Percentiles rank a stretch among this genome's conserved stretches.
Evolutionary conservation across 2,888 invertebrate species (phyloP).

Genomic region (Sinotaia quadrata): DNA sequence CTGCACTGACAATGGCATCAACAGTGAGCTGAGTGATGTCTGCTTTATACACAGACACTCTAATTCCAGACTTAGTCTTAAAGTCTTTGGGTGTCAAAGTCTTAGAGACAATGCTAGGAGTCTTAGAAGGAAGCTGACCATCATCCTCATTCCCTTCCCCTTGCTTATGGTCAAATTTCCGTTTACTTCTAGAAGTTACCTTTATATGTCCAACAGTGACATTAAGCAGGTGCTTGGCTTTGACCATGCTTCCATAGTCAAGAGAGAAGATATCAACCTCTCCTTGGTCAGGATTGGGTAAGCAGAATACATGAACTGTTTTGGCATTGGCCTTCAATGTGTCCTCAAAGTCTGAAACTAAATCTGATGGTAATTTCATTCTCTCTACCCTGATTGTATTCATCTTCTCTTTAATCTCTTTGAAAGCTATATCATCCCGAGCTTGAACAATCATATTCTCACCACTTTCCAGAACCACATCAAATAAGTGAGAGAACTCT

Average conservation of each 20-base stretch:
- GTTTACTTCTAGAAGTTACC: slow-evolving; percentile 9
- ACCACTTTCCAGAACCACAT: too few species aligned
- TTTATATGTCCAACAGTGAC: slow-evolving; percentile 5
- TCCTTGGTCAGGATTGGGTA: neutral
- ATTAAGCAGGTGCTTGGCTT: slow-evolving; percentile 11
- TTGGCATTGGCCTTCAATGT: neutral
- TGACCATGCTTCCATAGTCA: slow-evolving; percentile 2
- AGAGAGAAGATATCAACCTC: neutral
- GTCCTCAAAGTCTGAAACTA: neutral
- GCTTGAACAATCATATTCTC: too few species aligned
- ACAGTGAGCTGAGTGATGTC: slow-evolving; percentile 26
- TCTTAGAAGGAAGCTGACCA: too few species aligned
- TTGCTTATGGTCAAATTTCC: slow-evolving; percentile 23
- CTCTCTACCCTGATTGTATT: neutral
- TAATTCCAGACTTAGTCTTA: neutral
- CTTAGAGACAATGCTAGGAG: too few species aligned
- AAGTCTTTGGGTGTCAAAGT: neutral
- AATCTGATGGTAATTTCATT: neutral
- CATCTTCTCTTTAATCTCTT: too few species aligned
- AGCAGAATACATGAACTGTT: neutral
- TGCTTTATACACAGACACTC: slow-evolving; percentile 15
- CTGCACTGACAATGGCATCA: slow-evolving; percentile 26
- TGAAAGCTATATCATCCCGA: too few species aligned
- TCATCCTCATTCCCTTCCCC: too few species aligned
- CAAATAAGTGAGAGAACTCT: too few species aligned